These are phyloP conservation scores for Lerista edwardsae DNA, from an alignment of 2,797 vertebrate species.

Conservation along the genomic window DNA sequence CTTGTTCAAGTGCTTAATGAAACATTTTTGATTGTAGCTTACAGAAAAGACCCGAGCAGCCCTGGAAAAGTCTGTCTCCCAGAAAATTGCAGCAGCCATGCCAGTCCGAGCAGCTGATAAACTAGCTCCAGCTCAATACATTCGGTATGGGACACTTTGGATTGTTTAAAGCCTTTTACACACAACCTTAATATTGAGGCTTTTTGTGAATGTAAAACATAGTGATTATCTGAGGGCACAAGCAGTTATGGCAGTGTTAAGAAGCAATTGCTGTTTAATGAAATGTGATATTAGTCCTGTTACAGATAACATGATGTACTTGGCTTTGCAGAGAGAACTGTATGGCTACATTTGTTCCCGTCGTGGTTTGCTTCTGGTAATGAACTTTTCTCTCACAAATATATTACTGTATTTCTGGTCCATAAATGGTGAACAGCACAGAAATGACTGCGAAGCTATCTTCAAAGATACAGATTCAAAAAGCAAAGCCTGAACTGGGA, in stretches of 20 bases:
- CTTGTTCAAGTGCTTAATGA: slow-evolving; percentile 10
- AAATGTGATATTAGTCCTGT: background rate
- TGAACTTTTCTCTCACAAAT: background rate
- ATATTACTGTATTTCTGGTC: background rate
- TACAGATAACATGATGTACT: background rate
- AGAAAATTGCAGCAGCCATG: slow-evolving; percentile 98
- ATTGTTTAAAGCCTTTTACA: background rate
- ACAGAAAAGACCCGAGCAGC: slow-evolving; percentile 96
- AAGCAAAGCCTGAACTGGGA: background rate
- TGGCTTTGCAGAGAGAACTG: slow-evolving; percentile 29
- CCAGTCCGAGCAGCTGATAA: slow-evolving; percentile 98
- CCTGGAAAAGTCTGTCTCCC: slow-evolving; percentile 93
- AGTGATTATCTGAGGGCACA: slow-evolving; percentile 3
- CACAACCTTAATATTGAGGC: too few species aligned
- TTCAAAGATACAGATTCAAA: background rate
- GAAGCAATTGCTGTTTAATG: slow-evolving; percentile 17
- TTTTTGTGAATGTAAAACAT: slow-evolving; percentile 20
- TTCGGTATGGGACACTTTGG: slow-evolving; percentile 81
- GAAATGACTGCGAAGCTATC: background rate
- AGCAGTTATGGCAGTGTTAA: slow-evolving; percentile 19
- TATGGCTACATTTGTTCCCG: slow-evolving; percentile 1
- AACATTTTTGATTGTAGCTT: slow-evolving; percentile 80
- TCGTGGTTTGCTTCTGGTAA: slow-evolving; percentile 35
- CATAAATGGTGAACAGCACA: slow-evolving; percentile 5
- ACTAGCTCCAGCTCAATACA: slow-evolving; percentile 96